These are phyloP conservation scores for Pantherophis vulpinus DNA, from an alignment of 2,797 vertebrate genomes.

Conservation along the genomic window DNA sequence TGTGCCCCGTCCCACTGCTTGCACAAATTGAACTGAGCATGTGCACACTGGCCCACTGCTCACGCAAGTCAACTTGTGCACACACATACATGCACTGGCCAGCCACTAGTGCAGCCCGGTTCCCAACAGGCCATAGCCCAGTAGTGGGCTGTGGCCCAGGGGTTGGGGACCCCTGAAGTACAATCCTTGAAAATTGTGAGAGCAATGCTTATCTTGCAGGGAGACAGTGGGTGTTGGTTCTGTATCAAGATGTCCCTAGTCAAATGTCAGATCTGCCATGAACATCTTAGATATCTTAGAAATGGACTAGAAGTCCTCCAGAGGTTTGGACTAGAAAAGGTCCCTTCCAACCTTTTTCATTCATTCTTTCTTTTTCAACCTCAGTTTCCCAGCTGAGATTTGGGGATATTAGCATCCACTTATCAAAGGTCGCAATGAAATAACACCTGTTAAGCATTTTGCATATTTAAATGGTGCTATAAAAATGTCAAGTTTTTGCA, in stretches of 20 bases:
- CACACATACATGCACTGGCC: too few relatives aligned
- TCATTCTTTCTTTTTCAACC: not conserved
- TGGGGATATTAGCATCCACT: not conserved
- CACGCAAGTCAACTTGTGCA: too few relatives aligned
- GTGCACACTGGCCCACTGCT: too few relatives aligned
- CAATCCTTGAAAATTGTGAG: too few relatives aligned
- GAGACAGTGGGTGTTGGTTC: not conserved
- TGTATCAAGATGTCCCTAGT: not conserved
- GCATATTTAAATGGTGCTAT: not conserved
- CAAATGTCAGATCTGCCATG: not conserved
- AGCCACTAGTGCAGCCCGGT: too few relatives aligned
- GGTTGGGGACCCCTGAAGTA: too few relatives aligned
- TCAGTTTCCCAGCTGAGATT: not conserved
- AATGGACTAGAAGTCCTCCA: not conserved
- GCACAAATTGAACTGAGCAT: too few relatives aligned
- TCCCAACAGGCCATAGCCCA: too few relatives aligned
- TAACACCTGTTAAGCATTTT: not conserved
- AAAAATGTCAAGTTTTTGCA: not conserved
- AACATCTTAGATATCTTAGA: not conserved
- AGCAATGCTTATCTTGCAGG: not conserved
- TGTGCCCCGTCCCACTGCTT: too few relatives aligned
- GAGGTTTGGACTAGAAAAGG: too few relatives aligned
- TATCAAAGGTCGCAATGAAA: not conserved
- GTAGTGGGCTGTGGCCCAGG: too few relatives aligned
- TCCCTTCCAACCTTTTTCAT: not conserved